phyloP scores from a whole-genome alignment of 1,140 invertebrate species.

The Calosoma granatense region DNA sequence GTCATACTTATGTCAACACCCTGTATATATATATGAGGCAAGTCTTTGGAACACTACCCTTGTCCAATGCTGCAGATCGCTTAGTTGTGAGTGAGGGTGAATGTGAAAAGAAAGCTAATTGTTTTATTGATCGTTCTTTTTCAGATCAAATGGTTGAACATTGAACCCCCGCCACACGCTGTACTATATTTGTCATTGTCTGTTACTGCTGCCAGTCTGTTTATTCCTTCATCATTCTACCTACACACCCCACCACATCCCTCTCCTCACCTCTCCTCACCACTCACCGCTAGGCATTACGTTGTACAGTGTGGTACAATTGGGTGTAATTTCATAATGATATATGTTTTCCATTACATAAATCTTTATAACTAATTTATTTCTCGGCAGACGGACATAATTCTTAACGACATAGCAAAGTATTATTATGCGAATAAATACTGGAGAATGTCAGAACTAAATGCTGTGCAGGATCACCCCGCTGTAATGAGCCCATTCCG shows the following conservation, averaged over 20 bases:
- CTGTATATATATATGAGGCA: too few relatives aligned
- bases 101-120: slow-evolving; percentile 15
- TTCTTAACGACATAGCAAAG: slow-evolving; percentile 38
- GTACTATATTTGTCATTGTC: slow-evolving; percentile 5
- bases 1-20: too few relatives aligned
- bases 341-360: slow-evolving; percentile 33
- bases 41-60: too few relatives aligned
- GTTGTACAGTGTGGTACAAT: slow-evolving; percentile 25
- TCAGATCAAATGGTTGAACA: slow-evolving; percentile 25
- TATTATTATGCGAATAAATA: slow-evolving; percentile 52
- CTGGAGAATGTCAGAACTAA: slow-evolving; percentile 45
- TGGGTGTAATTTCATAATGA: slow-evolving; percentile 30
- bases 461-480: slow-evolving; percentile 23
- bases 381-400: slow-evolving; percentile 36
- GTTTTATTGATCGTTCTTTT: slow-evolving; percentile 23
- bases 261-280: slow-evolving; percentile 18
- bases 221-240: neutral
- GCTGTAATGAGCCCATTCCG: slow-evolving; percentile 16
- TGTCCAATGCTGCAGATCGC: too few relatives aligned
- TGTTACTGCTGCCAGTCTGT: neutral
- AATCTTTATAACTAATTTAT: slow-evolving; percentile 32
- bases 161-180: slow-evolving; percentile 20
- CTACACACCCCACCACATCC: slow-evolving; percentile 10
- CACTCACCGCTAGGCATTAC: slow-evolving; percentile 17
- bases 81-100: slow-evolving; percentile 6